Percentiles rank a stretch among this genome's conserved stretches.
phyloP scores from a whole-genome alignment of 2,797 vertebrate genomes.

The Balearica regulorum region DNA sequence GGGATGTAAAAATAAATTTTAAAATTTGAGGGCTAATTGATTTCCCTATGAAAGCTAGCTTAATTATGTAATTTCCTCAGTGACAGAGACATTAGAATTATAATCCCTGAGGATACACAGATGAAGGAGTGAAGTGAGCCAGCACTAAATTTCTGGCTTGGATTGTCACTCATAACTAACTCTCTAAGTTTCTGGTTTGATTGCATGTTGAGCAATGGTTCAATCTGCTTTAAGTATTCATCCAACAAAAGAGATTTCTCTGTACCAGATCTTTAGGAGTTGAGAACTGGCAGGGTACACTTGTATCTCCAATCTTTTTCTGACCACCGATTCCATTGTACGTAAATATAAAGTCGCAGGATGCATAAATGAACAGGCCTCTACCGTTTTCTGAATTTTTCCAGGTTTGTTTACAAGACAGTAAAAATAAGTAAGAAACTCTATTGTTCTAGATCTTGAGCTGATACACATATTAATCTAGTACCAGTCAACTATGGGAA shows the following conservation, averaged over 20 bases:
- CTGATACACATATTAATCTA: background rate
- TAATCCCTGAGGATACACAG: conserved; percentile 15
- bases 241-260: background rate
- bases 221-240: conserved; percentile 33
- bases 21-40: conserved; percentile 36
- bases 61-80: conserved; percentile 54
- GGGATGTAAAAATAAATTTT: conserved; percentile 24
- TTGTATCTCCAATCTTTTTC: background rate
- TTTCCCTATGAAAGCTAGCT: conserved; percentile 44
- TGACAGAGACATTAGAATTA: conserved; percentile 31
- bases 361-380: background rate
- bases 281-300: background rate
- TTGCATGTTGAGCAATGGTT: background rate
- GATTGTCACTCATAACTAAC: conserved; percentile 55
- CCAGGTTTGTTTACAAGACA: background rate
- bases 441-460: background rate
- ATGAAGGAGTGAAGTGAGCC: conserved; percentile 42
- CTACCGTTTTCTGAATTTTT: background rate
- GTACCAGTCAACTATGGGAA: background rate
- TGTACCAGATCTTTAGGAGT: background rate
- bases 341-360: background rate
- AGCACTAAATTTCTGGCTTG: conserved; percentile 28
- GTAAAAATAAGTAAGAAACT: background rate
- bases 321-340: background rate
- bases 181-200: conserved; percentile 22